Evolutionary conservation across 2,113 vertebrate genomes (phyloP).

Genomic region (Ia io): DNA sequence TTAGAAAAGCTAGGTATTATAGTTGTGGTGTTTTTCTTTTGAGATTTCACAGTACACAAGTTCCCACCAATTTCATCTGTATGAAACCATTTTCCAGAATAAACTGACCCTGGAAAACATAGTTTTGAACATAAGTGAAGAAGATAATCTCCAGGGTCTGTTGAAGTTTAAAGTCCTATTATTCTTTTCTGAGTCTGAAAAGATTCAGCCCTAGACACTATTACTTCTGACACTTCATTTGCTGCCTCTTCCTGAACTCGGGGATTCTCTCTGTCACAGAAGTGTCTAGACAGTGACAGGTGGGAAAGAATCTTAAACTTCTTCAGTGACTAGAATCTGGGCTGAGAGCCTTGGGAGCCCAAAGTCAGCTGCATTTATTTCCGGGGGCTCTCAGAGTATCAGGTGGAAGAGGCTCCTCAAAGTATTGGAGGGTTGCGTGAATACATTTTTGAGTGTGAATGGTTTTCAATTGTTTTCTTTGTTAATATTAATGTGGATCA

Average conservation of each 20-base stretch:
- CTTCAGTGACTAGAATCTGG: not conserved
- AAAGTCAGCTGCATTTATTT: not conserved
- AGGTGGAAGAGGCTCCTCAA: not conserved
- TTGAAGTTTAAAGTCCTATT: not conserved
- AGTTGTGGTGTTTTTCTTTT: not conserved
- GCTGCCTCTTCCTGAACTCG: not conserved
- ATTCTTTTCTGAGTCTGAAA: not conserved
- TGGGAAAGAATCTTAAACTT: not conserved
- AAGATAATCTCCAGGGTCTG: not conserved
- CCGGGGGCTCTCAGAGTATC: not conserved
- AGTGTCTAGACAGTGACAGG: constrained; percentile 26
- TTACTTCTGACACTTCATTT: not conserved
- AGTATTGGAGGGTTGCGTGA: not conserved
- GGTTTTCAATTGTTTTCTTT: not conserved
- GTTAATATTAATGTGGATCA: not conserved
- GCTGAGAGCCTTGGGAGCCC: not conserved
- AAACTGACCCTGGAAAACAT: not conserved
- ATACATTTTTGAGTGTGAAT: not conserved
- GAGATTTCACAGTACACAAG: not conserved
- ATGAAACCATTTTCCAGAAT: constrained; percentile 24
- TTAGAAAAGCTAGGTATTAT: not conserved
- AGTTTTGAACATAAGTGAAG: not conserved
- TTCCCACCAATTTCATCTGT: not conserved
- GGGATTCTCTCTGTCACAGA: not conserved
- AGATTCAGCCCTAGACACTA: not conserved